Conservation (phyloP, 2,797 vertebrate species). For the Semotilus atromaculatus region DNA sequence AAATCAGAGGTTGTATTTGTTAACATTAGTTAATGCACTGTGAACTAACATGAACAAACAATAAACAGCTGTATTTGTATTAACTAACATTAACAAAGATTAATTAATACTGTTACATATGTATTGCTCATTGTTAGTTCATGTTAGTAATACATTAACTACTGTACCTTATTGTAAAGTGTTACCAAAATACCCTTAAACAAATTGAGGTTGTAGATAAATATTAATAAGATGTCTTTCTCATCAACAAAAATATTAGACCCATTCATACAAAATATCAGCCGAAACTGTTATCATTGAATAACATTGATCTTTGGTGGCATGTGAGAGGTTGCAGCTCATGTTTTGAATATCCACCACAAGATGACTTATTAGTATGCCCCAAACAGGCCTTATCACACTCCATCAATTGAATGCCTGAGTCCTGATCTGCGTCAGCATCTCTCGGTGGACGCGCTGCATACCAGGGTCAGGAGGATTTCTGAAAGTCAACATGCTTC, state of each 20-base stretch:
- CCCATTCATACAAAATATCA: neutral
- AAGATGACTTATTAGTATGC: slow-evolving; percentile 48
- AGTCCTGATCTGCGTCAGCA: slow-evolving; percentile 21
- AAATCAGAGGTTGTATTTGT: too few species aligned
- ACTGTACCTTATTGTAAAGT: too few species aligned
- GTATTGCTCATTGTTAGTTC: too few species aligned
- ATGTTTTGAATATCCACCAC: slow-evolving; percentile 16
- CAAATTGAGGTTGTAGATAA: neutral
- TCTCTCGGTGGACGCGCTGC: slow-evolving; percentile 1
- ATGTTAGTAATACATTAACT: too few species aligned
- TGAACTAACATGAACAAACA: too few species aligned
- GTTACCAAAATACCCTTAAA: too few species aligned
- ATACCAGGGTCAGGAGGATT: slow-evolving; percentile 22
- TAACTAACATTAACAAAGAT: too few species aligned
- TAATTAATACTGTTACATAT: too few species aligned
- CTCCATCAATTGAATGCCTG: slow-evolving; percentile 32
- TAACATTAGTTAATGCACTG: too few species aligned
- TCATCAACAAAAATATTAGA: neutral
- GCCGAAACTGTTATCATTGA: neutral
- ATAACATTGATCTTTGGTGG: slow-evolving; percentile 8
- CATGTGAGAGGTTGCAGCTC: neutral
- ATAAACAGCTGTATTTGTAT: too few species aligned
- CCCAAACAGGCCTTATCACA: slow-evolving; percentile 27
- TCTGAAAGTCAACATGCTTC: slow-evolving; percentile 44
- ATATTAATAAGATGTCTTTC: neutral